Evolutionary conservation across 1,140 invertebrate species (phyloP).

Genomic region (Hestina assimilis): DNA sequence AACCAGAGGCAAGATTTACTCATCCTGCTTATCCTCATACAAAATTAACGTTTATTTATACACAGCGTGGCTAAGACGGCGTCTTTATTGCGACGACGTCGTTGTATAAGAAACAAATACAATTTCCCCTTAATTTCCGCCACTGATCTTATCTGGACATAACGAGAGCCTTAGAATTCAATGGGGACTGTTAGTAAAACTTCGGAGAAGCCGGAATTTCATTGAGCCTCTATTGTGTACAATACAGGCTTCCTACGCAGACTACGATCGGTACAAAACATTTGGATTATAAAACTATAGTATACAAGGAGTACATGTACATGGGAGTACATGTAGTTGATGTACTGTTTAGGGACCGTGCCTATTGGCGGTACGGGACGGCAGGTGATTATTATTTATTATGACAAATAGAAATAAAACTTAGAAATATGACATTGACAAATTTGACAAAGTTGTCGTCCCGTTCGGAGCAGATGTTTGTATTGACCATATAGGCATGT

Average conservation of each 20-base stretch:
- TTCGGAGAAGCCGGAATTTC: slow-evolving; percentile 40
- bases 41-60: slow-evolving; percentile 55
- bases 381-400: too few relatives aligned
- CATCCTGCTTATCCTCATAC: slow-evolving; percentile 21
- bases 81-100: slow-evolving; percentile 58
- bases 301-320: too few relatives aligned
- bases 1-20: slow-evolving; percentile 21
- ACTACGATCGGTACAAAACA: not conserved
- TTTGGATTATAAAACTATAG: not conserved
- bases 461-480: too few relatives aligned
- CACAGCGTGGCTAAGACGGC: slow-evolving; percentile 37
- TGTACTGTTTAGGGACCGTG: too few relatives aligned
- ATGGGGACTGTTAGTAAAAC: slow-evolving; percentile 44
- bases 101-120: slow-evolving; percentile 73
- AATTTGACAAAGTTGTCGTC: too few relatives aligned
- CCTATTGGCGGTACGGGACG: too few relatives aligned
- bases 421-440: too few relatives aligned
- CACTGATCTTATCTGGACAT: slow-evolving; percentile 65
- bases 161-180: slow-evolving; percentile 64
- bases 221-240: slow-evolving; percentile 25
- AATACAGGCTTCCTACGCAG: slow-evolving; percentile 2
- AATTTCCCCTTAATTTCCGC: slow-evolving; percentile 75
- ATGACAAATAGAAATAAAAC: too few relatives aligned
- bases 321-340: too few relatives aligned
- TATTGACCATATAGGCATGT: too few relatives aligned